Percentiles rank a stretch among this genome's conserved stretches.
These are phyloP conservation scores for Unio pictorum DNA, from an alignment of 2,888 invertebrate species.

Conservation along the genomic window DNA sequence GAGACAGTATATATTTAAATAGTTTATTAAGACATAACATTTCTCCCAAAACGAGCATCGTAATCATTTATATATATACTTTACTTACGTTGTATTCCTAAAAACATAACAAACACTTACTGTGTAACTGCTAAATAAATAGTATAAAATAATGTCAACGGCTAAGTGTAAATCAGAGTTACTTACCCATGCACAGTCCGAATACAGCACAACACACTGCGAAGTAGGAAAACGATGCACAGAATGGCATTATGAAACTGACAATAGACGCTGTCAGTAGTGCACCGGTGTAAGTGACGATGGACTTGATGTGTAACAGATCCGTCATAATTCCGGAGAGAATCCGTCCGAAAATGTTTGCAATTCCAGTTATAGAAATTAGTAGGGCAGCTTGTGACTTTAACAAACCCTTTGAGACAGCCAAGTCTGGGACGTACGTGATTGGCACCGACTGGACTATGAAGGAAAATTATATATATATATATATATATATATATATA, in stretches of 20 bases:
- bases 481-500: too few relatives aligned
- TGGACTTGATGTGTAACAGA: constrained; percentile 45
- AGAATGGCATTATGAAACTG: constrained; percentile 56
- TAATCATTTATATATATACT: background rate
- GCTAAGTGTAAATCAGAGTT: background rate
- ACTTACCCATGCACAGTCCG: constrained; percentile 68
- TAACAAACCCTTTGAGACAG: constrained; percentile 48
- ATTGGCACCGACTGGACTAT: constrained; percentile 57
- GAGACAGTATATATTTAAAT: too few relatives aligned
- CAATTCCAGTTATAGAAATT: constrained; percentile 63
- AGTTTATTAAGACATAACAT: background rate
- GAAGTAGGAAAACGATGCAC: constrained; percentile 43
- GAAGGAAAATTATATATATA: constrained; percentile 8
- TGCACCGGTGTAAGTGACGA: constrained; percentile 53
- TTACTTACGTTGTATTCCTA: background rate
- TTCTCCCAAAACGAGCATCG: background rate
- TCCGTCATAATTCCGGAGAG: constrained; percentile 57
- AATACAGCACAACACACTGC: constrained; percentile 52
- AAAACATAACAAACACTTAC: background rate
- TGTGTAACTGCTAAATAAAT: background rate
- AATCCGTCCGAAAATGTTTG: constrained; percentile 59
- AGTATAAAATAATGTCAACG: background rate
- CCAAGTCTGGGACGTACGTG: constrained; percentile 63
- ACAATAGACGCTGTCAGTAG: constrained; percentile 48
- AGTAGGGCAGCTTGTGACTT: constrained; percentile 54